These are phyloP conservation scores for Drosophila buzzatii DNA, from an alignment of 2,888 invertebrate species.

Conservation along the genomic window DNA sequence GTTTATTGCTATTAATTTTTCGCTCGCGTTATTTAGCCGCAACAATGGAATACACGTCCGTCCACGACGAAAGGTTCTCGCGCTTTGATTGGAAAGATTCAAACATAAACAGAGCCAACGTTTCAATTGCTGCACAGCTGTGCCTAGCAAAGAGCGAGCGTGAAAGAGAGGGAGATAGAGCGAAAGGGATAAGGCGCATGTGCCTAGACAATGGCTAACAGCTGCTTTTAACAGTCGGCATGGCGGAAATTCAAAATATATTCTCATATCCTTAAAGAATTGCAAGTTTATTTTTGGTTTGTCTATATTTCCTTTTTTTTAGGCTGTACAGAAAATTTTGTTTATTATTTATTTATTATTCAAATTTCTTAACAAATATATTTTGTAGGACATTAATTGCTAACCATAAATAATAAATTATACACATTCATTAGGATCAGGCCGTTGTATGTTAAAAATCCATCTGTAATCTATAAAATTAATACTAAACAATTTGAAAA, in stretches of 20 bases:
- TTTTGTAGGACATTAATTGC: neutral
- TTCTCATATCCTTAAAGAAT: neutral
- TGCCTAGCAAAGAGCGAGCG: conserved; percentile 14
- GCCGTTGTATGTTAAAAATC: neutral
- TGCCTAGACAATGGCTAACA: conserved; percentile 50
- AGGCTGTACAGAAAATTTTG: neutral
- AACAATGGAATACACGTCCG: conserved; percentile 61
- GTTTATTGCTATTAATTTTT: conserved; percentile 72
- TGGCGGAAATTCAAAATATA: conserved; percentile 2
- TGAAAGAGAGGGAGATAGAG: neutral
- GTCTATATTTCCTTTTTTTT: no score
- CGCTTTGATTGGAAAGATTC: conserved; percentile 73
- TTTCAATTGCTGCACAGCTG: conserved; percentile 35
- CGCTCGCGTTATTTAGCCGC: conserved; percentile 38
- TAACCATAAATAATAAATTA: neutral
- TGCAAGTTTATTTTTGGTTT: no score
- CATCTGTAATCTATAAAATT: neutral
- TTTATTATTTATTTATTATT: neutral
- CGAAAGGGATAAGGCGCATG: conserved; percentile 51
- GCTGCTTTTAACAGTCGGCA: conserved; percentile 22
- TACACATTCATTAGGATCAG: neutral
- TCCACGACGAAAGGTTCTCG: conserved; percentile 72
- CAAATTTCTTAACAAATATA: neutral
- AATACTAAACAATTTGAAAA: neutral
- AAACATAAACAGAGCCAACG: conserved; percentile 68